phyloP scores from a whole-genome alignment of 2,888 invertebrate genomes.

The Himalopsyche tibetana region DNA sequence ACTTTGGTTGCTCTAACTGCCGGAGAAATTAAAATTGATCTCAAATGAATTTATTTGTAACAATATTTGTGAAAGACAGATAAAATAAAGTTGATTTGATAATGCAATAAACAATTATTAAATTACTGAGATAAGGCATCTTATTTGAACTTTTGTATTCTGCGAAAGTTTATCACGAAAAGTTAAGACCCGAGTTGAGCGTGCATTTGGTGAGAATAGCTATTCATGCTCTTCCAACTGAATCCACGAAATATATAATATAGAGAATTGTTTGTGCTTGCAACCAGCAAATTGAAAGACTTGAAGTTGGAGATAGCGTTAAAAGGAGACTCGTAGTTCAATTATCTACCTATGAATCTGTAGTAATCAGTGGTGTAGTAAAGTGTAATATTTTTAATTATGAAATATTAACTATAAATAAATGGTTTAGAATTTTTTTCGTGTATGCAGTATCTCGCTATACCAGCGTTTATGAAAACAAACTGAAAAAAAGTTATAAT shows the following conservation, averaged over 20 bases:
- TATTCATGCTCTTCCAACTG: background rate
- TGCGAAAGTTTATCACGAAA: slow-evolving; percentile 11
- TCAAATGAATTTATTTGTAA: too few species aligned
- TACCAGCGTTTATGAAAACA: too few species aligned
- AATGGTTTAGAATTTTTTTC: too few species aligned
- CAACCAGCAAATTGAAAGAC: slow-evolving; percentile 47
- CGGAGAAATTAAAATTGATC: too few species aligned
- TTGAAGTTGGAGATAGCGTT: slow-evolving; percentile 39
- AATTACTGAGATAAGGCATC: background rate
- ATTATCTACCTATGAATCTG: slow-evolving; percentile 14
- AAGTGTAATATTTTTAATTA: too few species aligned
- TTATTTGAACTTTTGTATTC: background rate
- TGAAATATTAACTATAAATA: too few species aligned
- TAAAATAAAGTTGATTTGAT: background rate
- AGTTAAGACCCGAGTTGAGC: background rate
- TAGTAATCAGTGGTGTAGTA: background rate
- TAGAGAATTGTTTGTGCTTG: slow-evolving; percentile 34
- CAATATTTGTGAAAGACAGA: too few species aligned
- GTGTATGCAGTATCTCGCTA: too few species aligned
- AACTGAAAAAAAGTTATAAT: too few species aligned
- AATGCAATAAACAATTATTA: background rate
- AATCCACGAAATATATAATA: background rate
- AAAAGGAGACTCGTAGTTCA: slow-evolving; percentile 29
- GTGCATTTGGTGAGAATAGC: slow-evolving; percentile 6
- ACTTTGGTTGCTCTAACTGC: too few species aligned